Conservation (phyloP, 2,888 invertebrate genomes). For the Pediacus dermestoides region DNA sequence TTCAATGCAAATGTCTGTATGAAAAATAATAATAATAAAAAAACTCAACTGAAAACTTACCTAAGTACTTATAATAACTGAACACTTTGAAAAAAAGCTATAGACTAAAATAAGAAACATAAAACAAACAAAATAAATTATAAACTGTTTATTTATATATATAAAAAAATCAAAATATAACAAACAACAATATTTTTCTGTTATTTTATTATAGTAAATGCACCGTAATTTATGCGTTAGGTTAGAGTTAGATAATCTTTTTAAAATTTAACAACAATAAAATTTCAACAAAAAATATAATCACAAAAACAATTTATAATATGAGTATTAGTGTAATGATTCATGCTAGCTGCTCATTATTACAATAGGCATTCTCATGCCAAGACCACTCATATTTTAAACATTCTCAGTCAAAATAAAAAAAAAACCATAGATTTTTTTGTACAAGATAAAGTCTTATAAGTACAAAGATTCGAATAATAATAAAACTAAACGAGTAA, state of each 20-base stretch:
- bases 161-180: too few species aligned
- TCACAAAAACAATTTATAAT: neutral
- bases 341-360: conserved; percentile 5
- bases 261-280: conserved; percentile 3
- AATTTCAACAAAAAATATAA: conserved; percentile 2
- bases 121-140: too few species aligned
- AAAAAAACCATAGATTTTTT: conserved; percentile 19
- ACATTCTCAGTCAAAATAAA: conserved; percentile 20
- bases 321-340: neutral
- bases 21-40: conserved; percentile 12
- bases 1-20: conserved; percentile 7
- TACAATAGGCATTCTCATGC: conserved; percentile 4
- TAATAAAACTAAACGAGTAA: conserved; percentile 13
- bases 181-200: too few species aligned
- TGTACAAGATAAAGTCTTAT: conserved; percentile 20
- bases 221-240: too few species aligned
- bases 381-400: too few species aligned
- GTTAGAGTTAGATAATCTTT: too few species aligned
- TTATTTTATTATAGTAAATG: too few species aligned
- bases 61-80: conserved; percentile 10
- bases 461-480: conserved; percentile 18
- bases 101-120: too few species aligned
- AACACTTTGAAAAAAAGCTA: too few species aligned
- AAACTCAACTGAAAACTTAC: conserved; percentile 18
- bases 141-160: too few species aligned